phyloP scores from a whole-genome alignment of 2,113 vertebrate species.

The Nesospiza acunhae region DNA sequence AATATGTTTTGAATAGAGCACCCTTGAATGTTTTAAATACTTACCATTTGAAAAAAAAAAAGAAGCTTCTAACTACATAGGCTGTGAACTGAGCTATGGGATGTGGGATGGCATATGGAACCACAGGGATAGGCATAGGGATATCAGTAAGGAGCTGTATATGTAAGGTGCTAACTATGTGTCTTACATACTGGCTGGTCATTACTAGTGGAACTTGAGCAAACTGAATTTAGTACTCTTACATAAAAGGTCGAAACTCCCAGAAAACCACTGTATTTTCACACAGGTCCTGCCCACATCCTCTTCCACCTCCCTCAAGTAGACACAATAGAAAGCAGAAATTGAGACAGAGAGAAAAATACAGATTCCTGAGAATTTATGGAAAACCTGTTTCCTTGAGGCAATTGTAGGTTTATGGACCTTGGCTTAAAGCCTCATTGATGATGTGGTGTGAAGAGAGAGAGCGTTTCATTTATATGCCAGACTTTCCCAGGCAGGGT shows the following conservation, averaged over 20 bases:
- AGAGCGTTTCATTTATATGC: rapidly evolving
- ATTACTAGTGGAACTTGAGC: background rate
- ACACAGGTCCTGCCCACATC: background rate
- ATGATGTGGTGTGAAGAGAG: background rate
- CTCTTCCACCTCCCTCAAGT: background rate
- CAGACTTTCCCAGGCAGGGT: background rate
- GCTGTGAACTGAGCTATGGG: background rate
- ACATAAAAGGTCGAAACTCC: background rate
- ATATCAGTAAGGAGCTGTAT: background rate
- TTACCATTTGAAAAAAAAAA: background rate
- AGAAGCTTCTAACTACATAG: background rate
- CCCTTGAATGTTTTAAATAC: background rate
- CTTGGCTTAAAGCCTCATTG: background rate
- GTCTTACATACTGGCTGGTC: background rate
- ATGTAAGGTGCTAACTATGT: background rate
- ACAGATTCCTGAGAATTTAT: background rate
- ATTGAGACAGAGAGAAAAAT: background rate
- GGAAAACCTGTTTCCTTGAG: background rate
- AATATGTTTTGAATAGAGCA: background rate
- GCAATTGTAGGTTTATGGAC: background rate
- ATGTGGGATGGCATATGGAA: background rate
- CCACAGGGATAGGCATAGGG: background rate
- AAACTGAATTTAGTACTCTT: background rate
- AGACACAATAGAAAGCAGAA: background rate
- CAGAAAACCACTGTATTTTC: background rate